Evolutionary conservation across 2,888 invertebrate genomes (phyloP).

Genomic region (Andrena trimmerana): DNA sequence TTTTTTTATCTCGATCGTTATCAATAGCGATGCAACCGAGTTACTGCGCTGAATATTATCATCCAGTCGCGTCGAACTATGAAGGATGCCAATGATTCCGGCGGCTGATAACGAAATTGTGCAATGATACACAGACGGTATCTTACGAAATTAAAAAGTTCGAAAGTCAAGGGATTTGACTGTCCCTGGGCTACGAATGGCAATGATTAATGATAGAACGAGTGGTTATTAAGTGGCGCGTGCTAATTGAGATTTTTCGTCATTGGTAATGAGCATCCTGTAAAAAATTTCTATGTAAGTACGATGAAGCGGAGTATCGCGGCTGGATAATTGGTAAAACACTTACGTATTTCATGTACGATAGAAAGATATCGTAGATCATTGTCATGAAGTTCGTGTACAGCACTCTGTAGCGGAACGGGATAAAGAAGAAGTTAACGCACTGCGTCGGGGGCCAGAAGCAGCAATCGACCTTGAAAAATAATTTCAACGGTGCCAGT

Average conservation of each 20-base stretch:
- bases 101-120: constrained; percentile 22
- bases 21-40: constrained; percentile 19
- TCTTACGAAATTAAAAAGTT: constrained; percentile 7
- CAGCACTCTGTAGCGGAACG: constrained; percentile 93
- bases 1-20: constrained; percentile 20
- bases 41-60: constrained; percentile 12
- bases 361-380: constrained; percentile 94
- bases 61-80: constrained; percentile 22
- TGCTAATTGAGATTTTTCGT: constrained; percentile 51
- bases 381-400: constrained; percentile 95
- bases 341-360: constrained; percentile 92
- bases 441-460: constrained; percentile 97
- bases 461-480: constrained; percentile 92
- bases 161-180: no score
- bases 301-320: neutral
- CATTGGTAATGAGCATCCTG: constrained; percentile 46
- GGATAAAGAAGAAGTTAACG: constrained; percentile 94
- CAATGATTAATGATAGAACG: neutral
- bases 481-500: neutral
- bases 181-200: neutral
- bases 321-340: neutral
- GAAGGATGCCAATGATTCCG: constrained; percentile 11
- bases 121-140: constrained; percentile 14
- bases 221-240: neutral
- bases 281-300: neutral